Evolutionary conservation across 2,797 vertebrate species (phyloP), one percentile per base, ranked within the genome.

Genomic region (Acridotheres tristis): DNA sequence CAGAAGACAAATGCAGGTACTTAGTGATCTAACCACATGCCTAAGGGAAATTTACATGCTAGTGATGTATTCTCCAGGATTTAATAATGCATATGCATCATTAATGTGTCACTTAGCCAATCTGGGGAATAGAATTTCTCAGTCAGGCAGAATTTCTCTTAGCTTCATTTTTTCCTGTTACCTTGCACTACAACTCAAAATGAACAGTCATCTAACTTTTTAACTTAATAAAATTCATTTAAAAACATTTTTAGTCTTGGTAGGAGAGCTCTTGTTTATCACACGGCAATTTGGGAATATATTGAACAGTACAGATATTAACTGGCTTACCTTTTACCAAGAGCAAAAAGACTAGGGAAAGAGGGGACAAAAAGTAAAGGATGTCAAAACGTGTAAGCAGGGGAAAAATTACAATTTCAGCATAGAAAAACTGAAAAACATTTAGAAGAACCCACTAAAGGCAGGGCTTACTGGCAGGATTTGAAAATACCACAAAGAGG

Each of bases 1-100:
- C 58, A 54, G 84, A 93, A 95, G 93, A 88, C 18, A 71, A 92
- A 65, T 48, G 73, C 66, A 78, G 58, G 59, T 86, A 57, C 75
- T 91, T 77, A 40, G 58, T 65, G 79, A 78, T 86, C 27, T 85
- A 91, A 91, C 61, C 72, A 58, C 34, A 42, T 27, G 67, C 74
- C 86, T 77, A 22, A 48, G 53, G 73, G 94, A 83, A 61, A 78
- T 88, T 81, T 72, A 78, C 47, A 72, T 58, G 54, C 79, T 73
- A 75, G 29, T 29, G 76, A 83, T 62, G 69, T 61, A 68, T 38
- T 85, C 53, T 21, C 42, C 47, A 80, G 69, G 80, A 68, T 78
- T 91, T 66, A 88, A 68, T 91, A 86, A 78, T 40, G n/a, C 23
- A n/a, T 40, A 76, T 57, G 43, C 73, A 84, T 84, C 8, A 1